phyloP scores from a whole-genome alignment of 2,888 invertebrate species.

The Xylota sylvarum region DNA sequence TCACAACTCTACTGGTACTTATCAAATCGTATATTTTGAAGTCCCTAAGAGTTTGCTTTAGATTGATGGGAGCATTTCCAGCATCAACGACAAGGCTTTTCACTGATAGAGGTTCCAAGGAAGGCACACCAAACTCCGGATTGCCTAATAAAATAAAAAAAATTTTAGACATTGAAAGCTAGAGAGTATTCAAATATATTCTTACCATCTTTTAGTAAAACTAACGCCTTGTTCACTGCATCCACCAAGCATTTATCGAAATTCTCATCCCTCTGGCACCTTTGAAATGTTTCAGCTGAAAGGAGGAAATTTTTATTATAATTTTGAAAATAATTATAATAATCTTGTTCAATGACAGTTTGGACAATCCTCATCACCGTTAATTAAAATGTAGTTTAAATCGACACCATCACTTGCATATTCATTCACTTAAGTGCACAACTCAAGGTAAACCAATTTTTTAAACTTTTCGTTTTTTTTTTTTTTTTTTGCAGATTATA shows the following conservation, averaged over 20 bases:
- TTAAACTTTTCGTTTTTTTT: slow-evolving; percentile 3
- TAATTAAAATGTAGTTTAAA: slow-evolving; percentile 5
- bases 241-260: slow-evolving; percentile 87
- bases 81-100: slow-evolving; percentile 87
- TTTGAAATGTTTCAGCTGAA: slow-evolving; percentile 87
- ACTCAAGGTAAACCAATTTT: slow-evolving; percentile 40
- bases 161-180: background rate
- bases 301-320: slow-evolving; percentile 67
- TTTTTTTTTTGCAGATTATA: background rate
- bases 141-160: slow-evolving; percentile 85
- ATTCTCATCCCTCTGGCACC: slow-evolving; percentile 87
- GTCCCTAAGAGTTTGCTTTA: slow-evolving; percentile 89
- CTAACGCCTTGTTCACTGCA: slow-evolving; percentile 87
- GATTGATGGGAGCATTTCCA: slow-evolving; percentile 88
- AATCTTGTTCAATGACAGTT: slow-evolving; percentile 12
- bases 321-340: background rate
- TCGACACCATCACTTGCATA: background rate
- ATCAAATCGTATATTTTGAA: slow-evolving; percentile 89
- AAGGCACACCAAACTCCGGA: slow-evolving; percentile 86
- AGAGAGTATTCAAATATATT: background rate
- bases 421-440: slow-evolving; percentile 23
- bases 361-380: background rate
- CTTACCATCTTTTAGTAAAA: slow-evolving; percentile 87
- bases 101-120: slow-evolving; percentile 88
- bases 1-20: slow-evolving; percentile 86